Evolutionary conservation across 2,888 invertebrate genomes (phyloP).

Genomic region (Craniophora ligustri): DNA sequence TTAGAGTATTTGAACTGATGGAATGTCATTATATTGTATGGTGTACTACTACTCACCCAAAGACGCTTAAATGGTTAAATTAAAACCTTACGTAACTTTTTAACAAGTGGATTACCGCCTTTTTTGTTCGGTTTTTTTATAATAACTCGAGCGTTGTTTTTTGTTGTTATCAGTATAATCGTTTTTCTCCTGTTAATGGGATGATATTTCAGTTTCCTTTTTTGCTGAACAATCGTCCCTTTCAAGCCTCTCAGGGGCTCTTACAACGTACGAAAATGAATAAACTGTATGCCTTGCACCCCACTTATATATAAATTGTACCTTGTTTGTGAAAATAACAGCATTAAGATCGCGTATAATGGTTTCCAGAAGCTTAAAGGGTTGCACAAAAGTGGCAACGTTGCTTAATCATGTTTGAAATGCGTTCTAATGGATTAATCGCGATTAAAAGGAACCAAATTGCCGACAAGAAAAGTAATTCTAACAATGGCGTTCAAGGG

Average conservation of each 20-base stretch:
- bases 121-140: constrained; percentile 12
- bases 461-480: constrained; percentile 38
- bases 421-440: constrained; percentile 61
- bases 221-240: constrained; percentile 59
- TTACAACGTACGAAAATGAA: constrained; percentile 69
- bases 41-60: constrained; percentile 37
- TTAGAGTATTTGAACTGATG: constrained; percentile 68
- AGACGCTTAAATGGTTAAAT: constrained; percentile 38
- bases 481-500: constrained; percentile 29
- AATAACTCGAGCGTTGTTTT: constrained; percentile 30
- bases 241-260: constrained; percentile 62
- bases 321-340: constrained; percentile 76
- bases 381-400: constrained; percentile 69
- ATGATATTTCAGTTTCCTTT: constrained; percentile 70
- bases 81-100: constrained; percentile 44
- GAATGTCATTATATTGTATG: constrained; percentile 65
- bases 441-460: constrained; percentile 24
- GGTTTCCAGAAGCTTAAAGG: constrained; percentile 65
- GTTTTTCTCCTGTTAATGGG: constrained; percentile 73
- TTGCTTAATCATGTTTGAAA: constrained; percentile 76
- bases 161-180: constrained; percentile 60
- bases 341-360: constrained; percentile 65
- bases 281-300: constrained; percentile 67
- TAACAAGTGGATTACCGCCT: constrained; percentile 19
- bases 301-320: constrained; percentile 78